These are phyloP conservation scores for Drosophila sulfurigaster DNA, from an alignment of 1,140 invertebrate species.

Conservation along the genomic window DNA sequence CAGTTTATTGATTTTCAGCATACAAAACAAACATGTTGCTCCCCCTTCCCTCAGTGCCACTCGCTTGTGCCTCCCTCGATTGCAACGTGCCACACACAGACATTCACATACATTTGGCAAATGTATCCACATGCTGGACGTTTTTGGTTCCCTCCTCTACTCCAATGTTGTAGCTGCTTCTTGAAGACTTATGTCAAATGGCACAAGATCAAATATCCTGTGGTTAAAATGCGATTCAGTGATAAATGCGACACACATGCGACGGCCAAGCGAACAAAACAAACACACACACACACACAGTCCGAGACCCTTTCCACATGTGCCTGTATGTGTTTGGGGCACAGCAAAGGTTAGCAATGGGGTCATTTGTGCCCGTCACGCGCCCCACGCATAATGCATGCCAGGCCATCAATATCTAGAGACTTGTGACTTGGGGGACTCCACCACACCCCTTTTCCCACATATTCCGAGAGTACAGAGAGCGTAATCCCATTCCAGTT, in stretches of 20 bases:
- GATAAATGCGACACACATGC: constrained; percentile 77
- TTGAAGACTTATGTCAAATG: constrained; percentile 77
- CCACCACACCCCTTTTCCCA: too few species aligned
- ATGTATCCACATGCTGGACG: constrained; percentile 53
- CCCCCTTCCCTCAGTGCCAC: neutral
- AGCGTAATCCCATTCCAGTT: constrained; percentile 6
- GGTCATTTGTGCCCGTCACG: constrained; percentile 53
- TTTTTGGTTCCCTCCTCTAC: neutral
- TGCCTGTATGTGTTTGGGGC: too few species aligned
- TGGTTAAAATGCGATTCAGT: constrained; percentile 81
- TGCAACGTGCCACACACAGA: constrained; percentile 37
- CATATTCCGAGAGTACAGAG: too few species aligned
- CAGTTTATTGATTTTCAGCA: constrained; percentile 76
- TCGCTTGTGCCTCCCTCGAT: neutral
- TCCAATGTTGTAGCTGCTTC: neutral
- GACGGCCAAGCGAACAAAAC: constrained; percentile 40
- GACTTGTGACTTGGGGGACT: neutral
- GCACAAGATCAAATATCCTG: constrained; percentile 82
- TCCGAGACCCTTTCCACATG: neutral
- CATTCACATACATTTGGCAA: constrained; percentile 41
- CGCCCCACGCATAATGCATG: constrained; percentile 50
- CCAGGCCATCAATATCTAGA: constrained; percentile 34
- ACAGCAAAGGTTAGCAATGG: constrained; percentile 32
- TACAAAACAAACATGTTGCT: constrained; percentile 48
- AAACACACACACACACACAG: constrained; percentile 2